These are phyloP conservation scores for Scaptomyza tumidula DNA, from an alignment of 2,888 invertebrate species.

Conservation along the genomic window DNA sequence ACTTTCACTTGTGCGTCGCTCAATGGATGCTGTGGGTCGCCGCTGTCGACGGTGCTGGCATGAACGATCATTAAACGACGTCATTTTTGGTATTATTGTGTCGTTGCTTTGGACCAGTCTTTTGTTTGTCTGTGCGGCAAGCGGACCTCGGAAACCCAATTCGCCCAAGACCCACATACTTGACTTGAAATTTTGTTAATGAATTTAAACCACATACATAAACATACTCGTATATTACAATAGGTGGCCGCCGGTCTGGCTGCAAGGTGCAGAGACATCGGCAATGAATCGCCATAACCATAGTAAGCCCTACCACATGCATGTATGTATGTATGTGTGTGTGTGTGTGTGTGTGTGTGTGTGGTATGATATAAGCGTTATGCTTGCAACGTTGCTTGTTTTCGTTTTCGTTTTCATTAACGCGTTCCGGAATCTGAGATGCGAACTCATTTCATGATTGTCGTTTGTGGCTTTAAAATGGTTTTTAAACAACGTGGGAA, in stretches of 20 bases:
- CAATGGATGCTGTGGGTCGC: conserved; percentile 68
- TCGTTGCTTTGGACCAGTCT: conserved; percentile 27
- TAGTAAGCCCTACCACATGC: conserved; percentile 6
- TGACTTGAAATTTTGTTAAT: conserved; percentile 78
- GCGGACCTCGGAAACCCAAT: conserved; percentile 50
- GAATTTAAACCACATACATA: conserved; percentile 70
- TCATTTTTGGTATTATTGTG: conserved; percentile 57
- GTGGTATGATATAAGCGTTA: conserved; percentile 61
- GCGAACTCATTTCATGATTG: conserved; percentile 39
- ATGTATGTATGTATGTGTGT: neutral
- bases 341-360: conserved; percentile 2
- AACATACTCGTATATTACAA: conserved; percentile 17
- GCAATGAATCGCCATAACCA: conserved; percentile 22
- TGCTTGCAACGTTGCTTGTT: conserved; percentile 14
- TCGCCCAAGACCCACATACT: conserved; percentile 44
- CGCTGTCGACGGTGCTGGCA: neutral
- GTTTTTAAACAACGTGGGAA: conserved; percentile 46
- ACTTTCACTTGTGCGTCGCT: conserved; percentile 68
- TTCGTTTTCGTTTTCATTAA: conserved; percentile 65
- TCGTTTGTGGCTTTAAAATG: conserved; percentile 39
- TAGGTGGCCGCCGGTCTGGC: conserved; percentile 19
- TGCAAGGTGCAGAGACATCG: conserved; percentile 27
- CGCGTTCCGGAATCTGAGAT: conserved; percentile 56
- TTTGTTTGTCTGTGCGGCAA: conserved; percentile 37
- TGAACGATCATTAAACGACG: conserved; percentile 71